Evolutionary conservation across 2,113 vertebrate genomes (phyloP), one percentile per base, ranked within the genome.

Genomic region (Ondatra zibethicus): DNA sequence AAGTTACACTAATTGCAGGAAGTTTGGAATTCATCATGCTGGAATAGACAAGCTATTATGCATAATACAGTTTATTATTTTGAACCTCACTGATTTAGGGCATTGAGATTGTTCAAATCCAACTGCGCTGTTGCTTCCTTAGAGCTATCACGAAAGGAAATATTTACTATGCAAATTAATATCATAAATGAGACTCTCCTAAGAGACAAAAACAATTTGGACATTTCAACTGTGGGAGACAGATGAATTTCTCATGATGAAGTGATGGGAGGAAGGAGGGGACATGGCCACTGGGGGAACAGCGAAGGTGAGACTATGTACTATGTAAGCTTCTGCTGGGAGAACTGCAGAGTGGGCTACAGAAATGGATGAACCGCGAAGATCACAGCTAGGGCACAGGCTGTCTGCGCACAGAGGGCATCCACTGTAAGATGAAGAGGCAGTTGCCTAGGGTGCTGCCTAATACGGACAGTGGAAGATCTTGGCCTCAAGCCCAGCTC

Each of bases 11-110:
- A 89, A 96, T 52, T 86, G n/a, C 47, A 55, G 47, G 42, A 75
- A 91, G 80, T 89, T 92, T 93, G 84, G 70, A 97, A 96, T 91
- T 96, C 94, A 91, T 94, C 85, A 96, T 39, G 36, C 55, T 95
- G 42, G 70, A 94, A 92, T 76, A 61, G 58, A 76, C 72, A 93
- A 52, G 68, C 70, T 80, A 63, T 82, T 73, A 92, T 77, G 23
- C 70, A 87, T 61, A 95, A 92, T 92, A 80, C 25, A 90, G 85
- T 89, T 96, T 96, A 88, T 96, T 96, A 52, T 95, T 96, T 95
- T 94, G 68, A 93, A 96, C 45, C 7, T 91, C 77, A 3, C 27
- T 95, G 75, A 96, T 95, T 97, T 92, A 90, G 81, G 36, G 31
- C 95, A 33, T 75, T 81, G 19, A n/a, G 84, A 96, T 94, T 88